phyloP scores from a whole-genome alignment of 2,888 invertebrate species.

The Peribatodes rhomboidaria region DNA sequence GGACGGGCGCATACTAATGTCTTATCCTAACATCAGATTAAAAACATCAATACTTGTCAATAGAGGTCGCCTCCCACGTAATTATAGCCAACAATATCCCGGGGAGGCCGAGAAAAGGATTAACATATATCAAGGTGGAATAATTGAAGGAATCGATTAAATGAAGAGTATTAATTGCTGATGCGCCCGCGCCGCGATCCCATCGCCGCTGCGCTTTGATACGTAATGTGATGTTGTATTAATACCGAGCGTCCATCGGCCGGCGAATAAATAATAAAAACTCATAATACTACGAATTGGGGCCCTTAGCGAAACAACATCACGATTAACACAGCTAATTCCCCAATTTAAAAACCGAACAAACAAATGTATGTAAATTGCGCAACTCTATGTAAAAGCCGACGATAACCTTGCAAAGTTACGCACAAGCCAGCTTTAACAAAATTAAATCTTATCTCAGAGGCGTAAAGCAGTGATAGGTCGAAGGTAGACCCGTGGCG shows the following conservation, averaged over 20 bases:
- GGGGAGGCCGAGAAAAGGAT: conserved; percentile 80
- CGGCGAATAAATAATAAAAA: conserved; percentile 49
- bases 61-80: conserved; percentile 85
- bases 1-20: conserved; percentile 82
- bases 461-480: conserved; percentile 50
- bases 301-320: conserved; percentile 70
- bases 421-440: conserved; percentile 24
- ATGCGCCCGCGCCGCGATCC: conserved; percentile 77
- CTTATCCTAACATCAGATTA: conserved; percentile 86
- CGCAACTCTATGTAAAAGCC: conserved; percentile 83
- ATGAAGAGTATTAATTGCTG: conserved; percentile 86
- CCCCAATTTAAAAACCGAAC: conserved; percentile 85
- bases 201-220: conserved; percentile 61
- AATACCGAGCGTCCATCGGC: conserved; percentile 52
- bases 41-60: conserved; percentile 86
- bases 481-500: conserved; percentile 57
- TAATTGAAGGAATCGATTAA: conserved; percentile 86
- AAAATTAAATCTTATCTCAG: conserved; percentile 57
- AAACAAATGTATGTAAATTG: conserved; percentile 86
- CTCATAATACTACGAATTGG: conserved; percentile 38
- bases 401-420: conserved; percentile 71
- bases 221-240: conserved; percentile 60
- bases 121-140: conserved; percentile 85
- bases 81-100: conserved; percentile 85
- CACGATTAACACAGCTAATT: conserved; percentile 82